Evolutionary conservation across 2,113 vertebrate species (phyloP), one percentile per base, ranked within the genome.

Genomic region (Nansenia antarctica): DNA sequence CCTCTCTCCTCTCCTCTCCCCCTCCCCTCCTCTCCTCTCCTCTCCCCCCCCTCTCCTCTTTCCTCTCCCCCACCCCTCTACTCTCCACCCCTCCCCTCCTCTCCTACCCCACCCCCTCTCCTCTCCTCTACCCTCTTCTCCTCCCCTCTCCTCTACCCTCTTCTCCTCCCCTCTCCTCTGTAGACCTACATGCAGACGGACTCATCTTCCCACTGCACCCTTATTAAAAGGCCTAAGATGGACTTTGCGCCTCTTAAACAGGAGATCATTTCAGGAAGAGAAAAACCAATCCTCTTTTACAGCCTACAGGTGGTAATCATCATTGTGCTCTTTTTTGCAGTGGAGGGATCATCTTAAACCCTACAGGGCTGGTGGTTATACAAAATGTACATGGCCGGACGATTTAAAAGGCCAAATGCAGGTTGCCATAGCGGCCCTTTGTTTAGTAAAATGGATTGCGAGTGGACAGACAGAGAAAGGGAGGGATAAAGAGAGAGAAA

Each of bases 191-290:
- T n/a, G n/a, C n/a, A n/a, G n/a, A n/a, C n/a, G n/a, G n/a, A n/a
- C n/a, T n/a, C n/a, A n/a, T n/a, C n/a, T n/a, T n/a, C n/a, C 45
- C 18, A 14, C 15, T 22, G 7, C 2, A 49, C 15, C n/a, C 45
- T n/a, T n/a, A 20, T 11, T 42, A 15, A 42, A 81, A 78, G 69
- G 70, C 69, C 68, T 47, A 65, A 52, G 8, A 24, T 53, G 60
- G 71, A 80, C 76, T 71, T 68, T 32, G 70, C 24, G 18, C 67
- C 60, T 20, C 42, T n/a, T 47, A 6, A 20, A 20, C 42, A n/a
- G 15, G 12, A n/a, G 42, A 47, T 47, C 42, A 2, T n/a, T 47
- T 47, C 15, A 47, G 37, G 42, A 47, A 47, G 20, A n/a, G 0
- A 47, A n/a, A n/a, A n/a, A n/a, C n/a, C n/a, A 14, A n/a, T 47